phyloP scores from a whole-genome alignment of 2,113 vertebrate genomes.

The Ameiurus melas region DNA sequence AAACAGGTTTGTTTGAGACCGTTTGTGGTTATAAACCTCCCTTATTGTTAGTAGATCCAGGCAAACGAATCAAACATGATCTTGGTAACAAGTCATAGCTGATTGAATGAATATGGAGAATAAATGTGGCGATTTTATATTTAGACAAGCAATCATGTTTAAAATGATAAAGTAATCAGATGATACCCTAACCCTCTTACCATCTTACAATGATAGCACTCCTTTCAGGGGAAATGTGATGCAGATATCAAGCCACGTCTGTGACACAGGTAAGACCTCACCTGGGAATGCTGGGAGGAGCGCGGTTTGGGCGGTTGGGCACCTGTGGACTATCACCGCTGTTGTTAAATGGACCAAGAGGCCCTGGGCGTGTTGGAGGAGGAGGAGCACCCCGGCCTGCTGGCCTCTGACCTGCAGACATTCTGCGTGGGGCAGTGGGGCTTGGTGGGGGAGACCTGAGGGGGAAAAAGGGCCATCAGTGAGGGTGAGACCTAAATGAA shows the following conservation, averaged over 20 bases:
- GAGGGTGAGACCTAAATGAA: too few species aligned
- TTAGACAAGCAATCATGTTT: not conserved
- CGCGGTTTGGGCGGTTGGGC: conserved; percentile 86
- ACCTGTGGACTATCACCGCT: conserved; percentile 85
- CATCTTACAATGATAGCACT: not conserved
- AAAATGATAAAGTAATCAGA: not conserved
- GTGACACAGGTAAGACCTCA: conserved; percentile 64
- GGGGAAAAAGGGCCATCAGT: not conserved
- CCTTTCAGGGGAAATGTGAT: not conserved
- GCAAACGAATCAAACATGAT: not conserved
- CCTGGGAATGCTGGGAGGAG: conserved; percentile 92
- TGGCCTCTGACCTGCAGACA: conserved; percentile 78
- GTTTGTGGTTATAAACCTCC: not conserved
- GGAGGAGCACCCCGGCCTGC: conserved; percentile 80
- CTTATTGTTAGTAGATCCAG: not conserved
- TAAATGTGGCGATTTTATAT: not conserved
- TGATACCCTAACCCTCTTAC: not conserved
- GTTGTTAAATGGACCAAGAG: conserved; percentile 81
- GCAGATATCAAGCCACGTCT: not conserved
- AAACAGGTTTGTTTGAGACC: not conserved
- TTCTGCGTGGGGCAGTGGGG: conserved; percentile 82
- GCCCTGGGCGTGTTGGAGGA: conserved; percentile 84
- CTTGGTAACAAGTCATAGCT: not conserved
- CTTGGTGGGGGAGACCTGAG: conserved; percentile 83
- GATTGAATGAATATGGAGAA: not conserved